Conservation (phyloP, 1,140 invertebrate species). For the Magallana angulata region DNA sequence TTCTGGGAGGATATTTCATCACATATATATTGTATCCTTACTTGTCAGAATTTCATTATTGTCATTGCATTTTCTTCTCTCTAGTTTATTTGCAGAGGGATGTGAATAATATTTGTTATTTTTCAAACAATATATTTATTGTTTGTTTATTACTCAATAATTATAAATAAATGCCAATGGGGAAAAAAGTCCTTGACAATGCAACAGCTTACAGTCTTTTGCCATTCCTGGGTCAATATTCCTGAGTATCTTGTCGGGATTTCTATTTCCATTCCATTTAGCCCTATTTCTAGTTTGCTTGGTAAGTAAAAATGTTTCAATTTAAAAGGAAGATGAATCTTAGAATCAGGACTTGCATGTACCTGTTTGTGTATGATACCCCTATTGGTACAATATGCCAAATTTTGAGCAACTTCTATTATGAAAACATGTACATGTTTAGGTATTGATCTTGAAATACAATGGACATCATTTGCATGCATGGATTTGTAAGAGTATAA, state of each 20-base stretch:
- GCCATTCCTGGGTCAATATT: slow-evolving; percentile 99
- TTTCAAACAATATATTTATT: not conserved
- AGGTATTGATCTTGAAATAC: too few relatives aligned
- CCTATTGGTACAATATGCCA: too few relatives aligned
- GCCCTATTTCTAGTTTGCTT: slow-evolving; percentile 95
- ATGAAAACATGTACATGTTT: too few relatives aligned
- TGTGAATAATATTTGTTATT: too few relatives aligned
- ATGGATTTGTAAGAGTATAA: too few relatives aligned
- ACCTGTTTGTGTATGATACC: too few relatives aligned
- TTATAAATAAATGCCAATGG: too few relatives aligned
- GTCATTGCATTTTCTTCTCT: not conserved
- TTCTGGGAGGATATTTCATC: slow-evolving; percentile 92
- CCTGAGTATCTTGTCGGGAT: slow-evolving; percentile 97
- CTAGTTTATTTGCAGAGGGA: not conserved
- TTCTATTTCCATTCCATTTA: slow-evolving; percentile 95
- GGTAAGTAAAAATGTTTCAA: slow-evolving; percentile 77
- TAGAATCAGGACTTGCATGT: too few relatives aligned
- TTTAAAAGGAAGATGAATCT: too few relatives aligned
- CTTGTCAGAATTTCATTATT: slow-evolving; percentile 2
- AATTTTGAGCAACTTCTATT: too few relatives aligned
- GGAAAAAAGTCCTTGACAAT: slow-evolving; percentile 59
- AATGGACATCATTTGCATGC: too few relatives aligned
- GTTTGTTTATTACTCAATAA: not conserved
- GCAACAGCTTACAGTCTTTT: slow-evolving; percentile 95
- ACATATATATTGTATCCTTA: slow-evolving; percentile 99